Evolutionary conservation across 2,888 invertebrate species (phyloP), one percentile per base, ranked within the genome.

Genomic region (Ypsolopha sequella): DNA sequence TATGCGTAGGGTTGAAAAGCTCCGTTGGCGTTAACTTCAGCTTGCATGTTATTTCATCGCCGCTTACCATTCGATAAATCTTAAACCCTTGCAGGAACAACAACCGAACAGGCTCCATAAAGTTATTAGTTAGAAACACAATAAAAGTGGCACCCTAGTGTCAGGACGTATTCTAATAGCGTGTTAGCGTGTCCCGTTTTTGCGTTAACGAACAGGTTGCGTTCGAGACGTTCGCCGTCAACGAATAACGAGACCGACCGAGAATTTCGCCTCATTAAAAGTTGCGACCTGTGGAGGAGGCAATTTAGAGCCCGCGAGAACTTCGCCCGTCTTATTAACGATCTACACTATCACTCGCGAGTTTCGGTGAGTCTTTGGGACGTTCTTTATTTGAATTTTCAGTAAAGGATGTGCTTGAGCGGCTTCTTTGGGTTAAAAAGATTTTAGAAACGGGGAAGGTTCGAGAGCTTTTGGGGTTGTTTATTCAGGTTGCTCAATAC

Each of bases 251-350:
- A 63, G 65, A 62, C 66, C 60, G 66, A 76, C 77, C 73, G 78
- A 70, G 86, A 87, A 87, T 86, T 85, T 85, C 65, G 80, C 78
- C 86, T 86, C 86, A 86, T 87, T 87, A 87, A 87, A 87, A 87
- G 76, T 87, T 86, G 81, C 73, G 80, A 84, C 81, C 81, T 74
- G 79, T 71, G 68, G 74, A 76, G 73, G 73, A 77, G 82, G 80
- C 84, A 84, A 84, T 86, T 84, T 84, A 76, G 76, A 76, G 71
- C 67, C 64, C 69, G 73, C 74, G 69, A 67, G 69, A 69, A 76
- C 74, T 77, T 73, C 66, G 64, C 68, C 69, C 66, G 71, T 70
- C 76, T 81, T 81, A 81, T 77, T 80, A 80, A 80, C 74, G 73
- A 74, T 61, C 68, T 71, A 73, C 76, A 55, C 56, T 56, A 55